Conservation (phyloP, 2,113 vertebrate species). For the Oceanites oceanicus region DNA sequence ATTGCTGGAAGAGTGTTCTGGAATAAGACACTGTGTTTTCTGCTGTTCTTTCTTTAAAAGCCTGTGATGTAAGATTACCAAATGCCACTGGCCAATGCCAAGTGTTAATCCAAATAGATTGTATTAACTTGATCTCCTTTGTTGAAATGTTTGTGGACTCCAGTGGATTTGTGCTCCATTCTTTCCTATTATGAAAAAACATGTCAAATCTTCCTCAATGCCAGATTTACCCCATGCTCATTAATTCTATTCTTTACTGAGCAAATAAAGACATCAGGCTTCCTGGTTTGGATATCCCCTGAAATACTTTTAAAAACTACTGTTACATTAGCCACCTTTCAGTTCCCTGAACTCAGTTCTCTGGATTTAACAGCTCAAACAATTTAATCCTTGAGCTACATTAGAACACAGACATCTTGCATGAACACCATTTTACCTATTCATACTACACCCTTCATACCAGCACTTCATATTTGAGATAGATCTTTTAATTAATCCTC, state of each 20-base stretch:
- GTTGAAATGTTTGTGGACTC: neutral
- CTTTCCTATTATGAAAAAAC: neutral
- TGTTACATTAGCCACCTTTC: neutral
- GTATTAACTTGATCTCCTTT: neutral
- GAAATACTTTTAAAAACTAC: neutral
- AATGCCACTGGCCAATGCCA: neutral
- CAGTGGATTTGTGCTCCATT: neutral
- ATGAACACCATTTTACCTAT: neutral
- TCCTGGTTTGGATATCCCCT: neutral
- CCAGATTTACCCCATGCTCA: neutral
- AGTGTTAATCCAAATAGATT: neutral
- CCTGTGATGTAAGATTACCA: neutral
- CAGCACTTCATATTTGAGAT: neutral
- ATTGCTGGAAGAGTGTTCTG: neutral
- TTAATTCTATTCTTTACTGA: neutral
- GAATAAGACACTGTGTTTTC: neutral
- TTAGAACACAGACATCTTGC: neutral
- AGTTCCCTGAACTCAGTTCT: neutral
- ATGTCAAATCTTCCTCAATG: neutral
- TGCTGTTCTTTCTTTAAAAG: neutral
- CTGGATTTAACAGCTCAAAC: neutral
- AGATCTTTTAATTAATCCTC: neutral
- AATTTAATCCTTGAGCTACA: neutral
- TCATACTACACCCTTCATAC: neutral
- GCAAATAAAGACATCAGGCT: neutral